These are phyloP conservation scores for Cryptoprocta ferox DNA, from an alignment of 2,797 vertebrate genomes.

Conservation along the genomic window DNA sequence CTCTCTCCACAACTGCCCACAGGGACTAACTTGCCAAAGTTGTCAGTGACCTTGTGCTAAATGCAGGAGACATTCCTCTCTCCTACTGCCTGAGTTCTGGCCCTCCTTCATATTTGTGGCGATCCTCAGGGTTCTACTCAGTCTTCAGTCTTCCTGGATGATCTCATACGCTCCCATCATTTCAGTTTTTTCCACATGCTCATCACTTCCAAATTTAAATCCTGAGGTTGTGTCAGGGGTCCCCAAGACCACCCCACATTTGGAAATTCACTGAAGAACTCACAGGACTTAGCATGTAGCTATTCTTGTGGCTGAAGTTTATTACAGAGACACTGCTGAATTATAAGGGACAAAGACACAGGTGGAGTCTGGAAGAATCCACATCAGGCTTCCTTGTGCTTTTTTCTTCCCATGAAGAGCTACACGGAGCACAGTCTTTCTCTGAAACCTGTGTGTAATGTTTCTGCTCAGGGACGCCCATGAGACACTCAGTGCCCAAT, in stretches of 20 bases:
- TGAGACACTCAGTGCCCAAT: background rate
- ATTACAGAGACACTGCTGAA: background rate
- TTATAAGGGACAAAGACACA: background rate
- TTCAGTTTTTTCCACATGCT: background rate
- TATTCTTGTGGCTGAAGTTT: background rate
- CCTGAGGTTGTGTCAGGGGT: background rate
- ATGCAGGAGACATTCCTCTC: conserved; percentile 8
- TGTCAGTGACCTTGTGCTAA: background rate
- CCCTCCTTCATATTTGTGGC: background rate
- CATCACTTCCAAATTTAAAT: conserved; percentile 45
- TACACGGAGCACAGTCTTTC: background rate
- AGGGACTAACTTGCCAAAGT: background rate
- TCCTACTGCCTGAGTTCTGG: background rate
- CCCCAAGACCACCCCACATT: background rate
- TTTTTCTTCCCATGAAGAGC: background rate
- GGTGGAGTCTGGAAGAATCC: background rate
- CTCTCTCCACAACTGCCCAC: background rate
- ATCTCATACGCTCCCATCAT: background rate
- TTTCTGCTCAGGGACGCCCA: background rate
- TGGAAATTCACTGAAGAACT: background rate
- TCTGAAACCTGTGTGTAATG: background rate
- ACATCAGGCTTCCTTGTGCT: background rate
- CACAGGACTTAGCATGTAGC: background rate
- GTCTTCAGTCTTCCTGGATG: background rate
- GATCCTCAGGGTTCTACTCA: background rate